A percentile compares a stretch with the other conserved stretches of the same genome.
These are phyloP conservation scores for Siniperca obscura DNA, from an alignment of 2,797 vertebrate species.

Conservation along the genomic window DNA sequence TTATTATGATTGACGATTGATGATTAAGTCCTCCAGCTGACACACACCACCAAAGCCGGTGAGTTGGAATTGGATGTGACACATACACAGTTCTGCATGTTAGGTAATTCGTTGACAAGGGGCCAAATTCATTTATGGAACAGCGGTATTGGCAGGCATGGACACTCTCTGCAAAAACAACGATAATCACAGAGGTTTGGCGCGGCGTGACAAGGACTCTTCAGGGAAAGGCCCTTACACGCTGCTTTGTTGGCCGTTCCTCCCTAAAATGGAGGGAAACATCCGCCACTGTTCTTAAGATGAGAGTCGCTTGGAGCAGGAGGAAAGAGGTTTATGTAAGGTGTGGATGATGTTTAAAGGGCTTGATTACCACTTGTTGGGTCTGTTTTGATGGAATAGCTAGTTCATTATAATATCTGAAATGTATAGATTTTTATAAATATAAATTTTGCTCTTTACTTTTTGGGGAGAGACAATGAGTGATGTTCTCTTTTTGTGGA, in stretches of 20 bases:
- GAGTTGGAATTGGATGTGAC: constrained; percentile 86
- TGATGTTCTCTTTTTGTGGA: constrained; percentile 28
- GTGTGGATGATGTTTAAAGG: constrained; percentile 56
- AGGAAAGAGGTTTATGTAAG: constrained; percentile 61
- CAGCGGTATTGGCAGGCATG: constrained; percentile 85
- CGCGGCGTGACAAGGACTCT: constrained; percentile 85
- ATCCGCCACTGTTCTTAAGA: constrained; percentile 78
- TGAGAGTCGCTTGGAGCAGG: constrained; percentile 68
- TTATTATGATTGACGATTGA: constrained; percentile 88
- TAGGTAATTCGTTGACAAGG: constrained; percentile 87
- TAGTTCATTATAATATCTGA: constrained; percentile 16
- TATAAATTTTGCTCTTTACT: constrained; percentile 21
- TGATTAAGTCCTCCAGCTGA: constrained; percentile 87
- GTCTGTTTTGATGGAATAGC: constrained; percentile 32
- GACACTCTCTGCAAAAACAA: constrained; percentile 86
- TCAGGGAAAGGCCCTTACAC: constrained; percentile 85
- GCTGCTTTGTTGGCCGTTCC: constrained; percentile 84
- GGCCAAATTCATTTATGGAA: constrained; percentile 88
- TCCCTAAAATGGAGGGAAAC: constrained; percentile 82
- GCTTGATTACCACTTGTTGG: constrained; percentile 59
- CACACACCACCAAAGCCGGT: constrained; percentile 85
- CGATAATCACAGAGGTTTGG: constrained; percentile 87
- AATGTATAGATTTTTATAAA: constrained; percentile 33
- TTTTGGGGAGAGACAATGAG: constrained; percentile 7
- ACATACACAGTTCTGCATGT: constrained; percentile 86